Evolutionary conservation across 2,113 vertebrate genomes (phyloP), one percentile per base, ranked within the genome.

Genomic region (Bos javanicus): DNA sequence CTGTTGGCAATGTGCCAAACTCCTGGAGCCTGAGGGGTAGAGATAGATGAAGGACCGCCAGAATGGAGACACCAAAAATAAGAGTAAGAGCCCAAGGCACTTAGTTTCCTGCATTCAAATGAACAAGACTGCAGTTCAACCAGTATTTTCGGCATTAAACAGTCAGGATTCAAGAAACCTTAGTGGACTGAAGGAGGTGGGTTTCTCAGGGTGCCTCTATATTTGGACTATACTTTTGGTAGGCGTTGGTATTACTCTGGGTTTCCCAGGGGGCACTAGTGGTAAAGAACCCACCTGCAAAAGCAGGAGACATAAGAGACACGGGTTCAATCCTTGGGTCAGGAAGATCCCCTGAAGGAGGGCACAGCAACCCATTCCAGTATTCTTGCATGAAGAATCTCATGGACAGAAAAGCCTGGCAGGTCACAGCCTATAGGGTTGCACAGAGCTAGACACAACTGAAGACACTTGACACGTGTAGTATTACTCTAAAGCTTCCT

Each of bases 1-100:
- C 7, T 89, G n/a, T 50, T 98, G 97, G 96, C 94, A 48, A 60
- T 17, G 21, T 92, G 91, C 95, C 97, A 93, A 84, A 91, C 56
- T 97, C 89, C 46, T 71, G 21, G 71, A 89, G 39, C 54, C 39
- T 50, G 46, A 36, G 88, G 50, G 84, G 30, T 23, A 87, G 50
- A 67, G 30, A 57, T 4, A 95, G 46, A 87, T 56, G 54, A 91
- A 52, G 21, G 16, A 28, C 54, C 6, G 1, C 30, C 43, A 46
- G 46, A 33, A 23, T 11, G 23, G 17, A 28, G 33, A 62, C 87
- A 50, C 43, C 15, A 76, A 36, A 95, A 67, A 33, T 50, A 80
- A 78, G 88, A 54, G 56, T 14, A 9, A 83, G 17, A 74, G 39
- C 50, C 25, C 13, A 87, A 50, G 16, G 50, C n/a, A 43, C 71